A percentile compares a stretch with the other conserved stretches of the same genome.
These are phyloP conservation scores for Nibea albiflora DNA, from an alignment of 2,113 vertebrate species.

Conservation along the genomic window DNA sequence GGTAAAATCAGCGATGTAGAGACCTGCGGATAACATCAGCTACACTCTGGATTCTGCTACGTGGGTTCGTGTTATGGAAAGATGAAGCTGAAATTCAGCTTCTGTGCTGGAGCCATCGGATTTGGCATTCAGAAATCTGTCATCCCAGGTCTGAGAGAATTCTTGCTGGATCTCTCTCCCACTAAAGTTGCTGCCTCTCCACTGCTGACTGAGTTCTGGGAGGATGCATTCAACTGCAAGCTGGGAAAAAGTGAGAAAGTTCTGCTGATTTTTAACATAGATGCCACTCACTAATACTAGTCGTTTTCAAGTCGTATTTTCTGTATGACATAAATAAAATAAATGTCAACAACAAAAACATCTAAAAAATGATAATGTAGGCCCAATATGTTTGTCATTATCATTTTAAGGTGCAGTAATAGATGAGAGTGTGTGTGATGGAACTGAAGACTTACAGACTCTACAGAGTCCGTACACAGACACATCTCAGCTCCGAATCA, in stretches of 20 bases:
- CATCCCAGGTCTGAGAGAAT: constrained; percentile 79
- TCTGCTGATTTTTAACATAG: background rate
- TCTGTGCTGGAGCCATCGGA: constrained; percentile 72
- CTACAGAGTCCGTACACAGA: constrained; percentile 28
- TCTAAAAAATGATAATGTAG: no score
- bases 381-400: background rate
- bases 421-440: constrained; percentile 59
- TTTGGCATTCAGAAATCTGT: constrained; percentile 69
- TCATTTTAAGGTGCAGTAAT: constrained; percentile 2
- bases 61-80: no score
- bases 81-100: constrained; percentile 51
- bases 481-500: no score
- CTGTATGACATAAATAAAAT: no score
- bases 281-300: no score
- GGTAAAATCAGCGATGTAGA: background rate
- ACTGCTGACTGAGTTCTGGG: constrained; percentile 79
- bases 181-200: constrained; percentile 53
- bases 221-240: constrained; percentile 74
- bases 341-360: background rate
- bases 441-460: constrained; percentile 63
- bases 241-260: constrained; percentile 61
- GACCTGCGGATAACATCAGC: constrained; percentile 67
- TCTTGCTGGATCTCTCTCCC: constrained; percentile 69
- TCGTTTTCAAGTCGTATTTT: no score
- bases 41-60: no score